These are phyloP conservation scores for Paraplagusia blochii DNA, from an alignment of 2,113 vertebrate species.

Conservation along the genomic window DNA sequence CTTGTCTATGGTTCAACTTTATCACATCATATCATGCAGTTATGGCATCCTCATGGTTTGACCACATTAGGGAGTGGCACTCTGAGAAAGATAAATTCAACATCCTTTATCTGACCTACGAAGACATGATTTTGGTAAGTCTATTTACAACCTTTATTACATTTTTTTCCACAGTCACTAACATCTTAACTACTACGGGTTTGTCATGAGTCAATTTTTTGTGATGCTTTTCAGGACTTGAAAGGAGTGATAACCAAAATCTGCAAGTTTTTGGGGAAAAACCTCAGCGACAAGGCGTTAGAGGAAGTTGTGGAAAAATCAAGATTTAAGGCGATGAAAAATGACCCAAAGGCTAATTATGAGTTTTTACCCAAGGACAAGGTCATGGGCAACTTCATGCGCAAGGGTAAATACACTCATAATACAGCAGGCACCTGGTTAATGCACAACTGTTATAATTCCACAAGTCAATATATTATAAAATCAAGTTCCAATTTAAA, in stretches of 20 bases:
- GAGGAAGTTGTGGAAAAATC: slow-evolving; percentile 57
- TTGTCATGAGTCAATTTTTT: neutral
- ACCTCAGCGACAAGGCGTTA: slow-evolving; percentile 33
- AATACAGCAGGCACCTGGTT: no score
- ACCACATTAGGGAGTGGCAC: slow-evolving; percentile 68
- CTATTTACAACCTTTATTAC: no score
- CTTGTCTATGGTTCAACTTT: neutral
- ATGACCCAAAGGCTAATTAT: slow-evolving; percentile 68
- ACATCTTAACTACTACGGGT: neutral
- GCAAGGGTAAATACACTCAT: no score
- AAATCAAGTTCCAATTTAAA: no score
- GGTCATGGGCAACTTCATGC: slow-evolving; percentile 19
- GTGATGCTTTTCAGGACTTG: slow-evolving; percentile 53
- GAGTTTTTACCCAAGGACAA: slow-evolving; percentile 45
- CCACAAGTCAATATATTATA: no score
- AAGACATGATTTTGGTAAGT: slow-evolving; percentile 71
- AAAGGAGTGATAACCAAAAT: slow-evolving; percentile 52
- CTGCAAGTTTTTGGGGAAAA: no score
- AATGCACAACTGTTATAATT: no score
- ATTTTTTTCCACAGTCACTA: neutral
- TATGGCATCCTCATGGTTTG: slow-evolving; percentile 62
- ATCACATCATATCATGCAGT: slow-evolving; percentile 29
- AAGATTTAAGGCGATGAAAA: slow-evolving; percentile 69
- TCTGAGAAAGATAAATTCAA: slow-evolving; percentile 56
- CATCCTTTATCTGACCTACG: slow-evolving; percentile 69